Evolutionary conservation across 2,113 vertebrate genomes (phyloP), one percentile per base, ranked within the genome.

Genomic region (Rhinolophus sinicus): DNA sequence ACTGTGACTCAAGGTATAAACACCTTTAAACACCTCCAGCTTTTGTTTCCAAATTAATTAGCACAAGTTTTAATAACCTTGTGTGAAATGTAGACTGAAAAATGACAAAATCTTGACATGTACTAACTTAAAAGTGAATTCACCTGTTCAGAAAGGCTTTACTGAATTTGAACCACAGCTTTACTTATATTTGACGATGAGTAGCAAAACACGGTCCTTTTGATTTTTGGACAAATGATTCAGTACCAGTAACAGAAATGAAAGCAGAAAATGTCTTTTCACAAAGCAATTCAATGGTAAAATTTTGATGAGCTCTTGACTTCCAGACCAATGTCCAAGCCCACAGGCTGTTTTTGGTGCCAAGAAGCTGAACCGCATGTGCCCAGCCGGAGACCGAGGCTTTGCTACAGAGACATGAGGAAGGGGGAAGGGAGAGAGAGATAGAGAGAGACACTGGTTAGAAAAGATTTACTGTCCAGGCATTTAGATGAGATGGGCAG

Each of bases 391-490:
- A 64, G 78, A 62, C 26, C 3, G 16, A 40, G 52, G 88, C 58
- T 90, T 65, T 54, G 44, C 65, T 76, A 2, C 19, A 3, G 2
- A 84, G 50, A 47, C 69, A 62, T 2, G 2, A 8, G 54, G 33
- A 26, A 47, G 3, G 9, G 14, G 19, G 18, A 16, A 10, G 3
- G 8, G n/a, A 73, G 44, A 28, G 60, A 16, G 13, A 30, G 64
- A n/a, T n/a, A 15, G 22, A 12, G 30, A 54, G 16, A 47, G 77
- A 62, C 18, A 13, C 52, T 77, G n/a, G 50, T 83, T 87, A 85
- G 76, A 35, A 93, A 93, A 88, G 86, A 95, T 80, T 91, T 97
- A 80, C 77, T 97, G 92, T 86, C 33, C 44, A 81, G 13, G 73
- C 40, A 44, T 50, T 76, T 70, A 38, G 84, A 72, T 0, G 0